phyloP scores from a whole-genome alignment of 2,888 invertebrate genomes.

The Druceiella hillmani region DNA sequence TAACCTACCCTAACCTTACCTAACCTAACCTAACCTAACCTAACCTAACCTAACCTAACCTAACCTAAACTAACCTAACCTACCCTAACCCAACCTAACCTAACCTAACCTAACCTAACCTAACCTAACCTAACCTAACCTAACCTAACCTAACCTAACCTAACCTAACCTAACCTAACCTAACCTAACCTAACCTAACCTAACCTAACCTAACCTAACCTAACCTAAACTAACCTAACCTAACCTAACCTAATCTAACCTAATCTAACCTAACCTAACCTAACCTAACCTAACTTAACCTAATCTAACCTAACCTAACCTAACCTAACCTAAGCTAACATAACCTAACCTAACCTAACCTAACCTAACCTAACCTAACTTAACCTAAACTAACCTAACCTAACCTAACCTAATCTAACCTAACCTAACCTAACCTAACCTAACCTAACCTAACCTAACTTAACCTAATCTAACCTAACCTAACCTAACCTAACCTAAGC shows the following conservation, averaged over 20 bases:
- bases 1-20: conserved; percentile 22
- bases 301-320: conserved; percentile 10
- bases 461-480: conserved; percentile 13
- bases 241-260: conserved; percentile 7
- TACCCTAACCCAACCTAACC: conserved; percentile 24
- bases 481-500: conserved; percentile 23
- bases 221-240: too few species aligned
- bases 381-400: conserved; percentile 11
- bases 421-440: conserved; percentile 7
- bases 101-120: conserved; percentile 24
- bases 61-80: conserved; percentile 23
- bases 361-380: conserved; percentile 11
- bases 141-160: conserved; percentile 10
- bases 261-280: conserved; percentile 11
- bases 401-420: conserved; percentile 9
- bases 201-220: conserved; percentile 11
- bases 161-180: conserved; percentile 18
- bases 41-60: conserved; percentile 25
- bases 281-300: conserved; percentile 11
- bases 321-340: conserved; percentile 12
- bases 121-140: conserved; percentile 18
- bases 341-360: conserved; percentile 12
- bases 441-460: conserved; percentile 5
- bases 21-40: conserved; percentile 22
- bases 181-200: conserved; percentile 19